Percentiles rank a stretch among this genome's conserved stretches.
phyloP scores from a whole-genome alignment of 2,888 invertebrate genomes.

The Leptothorax acervorum region DNA sequence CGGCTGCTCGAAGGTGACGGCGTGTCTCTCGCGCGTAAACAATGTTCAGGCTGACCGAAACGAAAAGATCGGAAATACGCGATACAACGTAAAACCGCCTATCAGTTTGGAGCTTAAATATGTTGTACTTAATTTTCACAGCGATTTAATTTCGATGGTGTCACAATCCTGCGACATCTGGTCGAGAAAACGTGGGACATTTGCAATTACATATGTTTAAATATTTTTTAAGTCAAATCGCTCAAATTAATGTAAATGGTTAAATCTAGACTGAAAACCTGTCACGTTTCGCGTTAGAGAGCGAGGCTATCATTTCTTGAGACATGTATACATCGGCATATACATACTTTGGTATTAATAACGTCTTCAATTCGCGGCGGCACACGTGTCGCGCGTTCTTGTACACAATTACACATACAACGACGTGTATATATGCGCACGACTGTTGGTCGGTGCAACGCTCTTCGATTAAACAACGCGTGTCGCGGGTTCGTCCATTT shows the following conservation, averaged over 20 bases:
- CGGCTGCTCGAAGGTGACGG: conserved; percentile 55
- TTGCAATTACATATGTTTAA: not conserved
- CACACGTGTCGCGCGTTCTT: conserved; percentile 36
- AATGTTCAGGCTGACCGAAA: conserved; percentile 18
- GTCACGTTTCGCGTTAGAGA: not conserved
- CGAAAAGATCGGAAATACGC: not conserved
- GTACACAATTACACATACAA: not conserved
- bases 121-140: not conserved
- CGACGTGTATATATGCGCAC: not conserved
- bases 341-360: conserved; percentile 29
- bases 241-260: not conserved
- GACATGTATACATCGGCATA: not conserved
- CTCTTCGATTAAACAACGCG: conserved; percentile 54
- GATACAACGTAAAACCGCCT: not conserved
- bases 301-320: not conserved
- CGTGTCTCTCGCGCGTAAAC: conserved; percentile 48
- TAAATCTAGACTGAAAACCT: not conserved
- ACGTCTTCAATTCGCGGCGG: conserved; percentile 3
- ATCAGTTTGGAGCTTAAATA: not conserved
- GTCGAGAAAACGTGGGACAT: not conserved
- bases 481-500: conserved; percentile 23
- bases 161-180: not conserved
- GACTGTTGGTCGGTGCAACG: conserved; percentile 31
- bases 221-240: not conserved
- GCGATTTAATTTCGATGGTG: not conserved